Evolutionary conservation across 2,888 invertebrate genomes (phyloP).

Genomic region (Bellardia pandia): DNA sequence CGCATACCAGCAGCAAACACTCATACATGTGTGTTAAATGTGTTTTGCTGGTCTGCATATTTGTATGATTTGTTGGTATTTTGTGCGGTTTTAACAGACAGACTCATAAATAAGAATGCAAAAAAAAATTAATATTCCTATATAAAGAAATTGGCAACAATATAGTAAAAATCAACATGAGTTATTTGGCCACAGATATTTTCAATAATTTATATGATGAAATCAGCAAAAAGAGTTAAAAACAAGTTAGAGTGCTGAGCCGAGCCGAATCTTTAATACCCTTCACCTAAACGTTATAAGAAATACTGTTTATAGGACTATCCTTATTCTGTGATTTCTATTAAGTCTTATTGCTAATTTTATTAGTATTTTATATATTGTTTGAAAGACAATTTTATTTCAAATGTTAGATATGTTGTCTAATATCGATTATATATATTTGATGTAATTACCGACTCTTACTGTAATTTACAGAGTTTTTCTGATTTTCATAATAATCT

Average conservation of each 20-base stretch:
- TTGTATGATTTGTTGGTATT: conserved; percentile 45
- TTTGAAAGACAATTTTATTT: no score
- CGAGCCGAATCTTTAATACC: no score
- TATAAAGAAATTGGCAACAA: not conserved
- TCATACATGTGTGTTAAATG: not conserved
- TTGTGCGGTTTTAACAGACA: conserved; percentile 38
- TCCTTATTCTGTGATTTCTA: no score
- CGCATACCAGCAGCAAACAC: not conserved
- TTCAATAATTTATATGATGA: conserved; percentile 29
- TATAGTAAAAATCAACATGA: conserved; percentile 18
- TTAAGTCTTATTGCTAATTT: no score
- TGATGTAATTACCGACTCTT: no score
- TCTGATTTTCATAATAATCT: no score
- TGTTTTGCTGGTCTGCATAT: not conserved
- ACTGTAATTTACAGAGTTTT: no score
- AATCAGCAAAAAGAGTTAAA: conserved; percentile 1
- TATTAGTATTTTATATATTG: no score
- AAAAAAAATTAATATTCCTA: not conserved
- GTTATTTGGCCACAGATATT: not conserved
- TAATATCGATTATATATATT: no score
- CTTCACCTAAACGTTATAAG: no score
- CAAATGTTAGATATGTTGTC: no score
- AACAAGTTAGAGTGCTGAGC: not conserved
- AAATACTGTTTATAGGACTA: no score
- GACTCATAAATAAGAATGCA: not conserved